Evolutionary conservation across 2,888 invertebrate genomes (phyloP).

Genomic region (Chymomyza fuscimana): DNA sequence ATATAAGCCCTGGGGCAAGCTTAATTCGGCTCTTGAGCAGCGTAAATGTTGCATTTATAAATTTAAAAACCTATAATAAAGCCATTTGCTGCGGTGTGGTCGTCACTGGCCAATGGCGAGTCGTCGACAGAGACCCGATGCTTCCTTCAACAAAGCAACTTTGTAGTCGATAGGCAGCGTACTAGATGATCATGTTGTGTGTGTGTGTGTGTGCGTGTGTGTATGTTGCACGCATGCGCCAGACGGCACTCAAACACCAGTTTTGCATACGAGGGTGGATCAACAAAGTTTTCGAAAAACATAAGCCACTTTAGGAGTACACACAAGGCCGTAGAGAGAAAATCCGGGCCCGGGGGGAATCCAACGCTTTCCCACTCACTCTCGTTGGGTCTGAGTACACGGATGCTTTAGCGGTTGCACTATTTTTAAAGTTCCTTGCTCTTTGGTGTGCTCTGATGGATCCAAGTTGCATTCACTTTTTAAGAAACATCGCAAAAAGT

Average conservation of each 20-base stretch:
- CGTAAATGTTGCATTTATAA: slow-evolving; percentile 71
- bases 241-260: slow-evolving; percentile 31
- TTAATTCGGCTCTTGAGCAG: slow-evolving; percentile 51
- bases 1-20: slow-evolving; percentile 37
- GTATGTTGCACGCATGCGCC: slow-evolving; percentile 37
- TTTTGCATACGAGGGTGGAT: slow-evolving; percentile 17
- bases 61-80: slow-evolving; percentile 72
- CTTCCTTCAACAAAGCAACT: neutral
- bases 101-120: slow-evolving; percentile 42
- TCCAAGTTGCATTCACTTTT: too few species aligned
- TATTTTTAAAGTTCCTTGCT: too few species aligned
- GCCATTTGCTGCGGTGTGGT: slow-evolving; percentile 60
- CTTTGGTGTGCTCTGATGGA: too few species aligned
- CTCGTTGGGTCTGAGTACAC: too few species aligned
- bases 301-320: too few species aligned
- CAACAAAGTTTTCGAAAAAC: slow-evolving; percentile 7
- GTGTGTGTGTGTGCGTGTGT: neutral
- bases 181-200: slow-evolving; percentile 8
- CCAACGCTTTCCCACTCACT: too few species aligned
- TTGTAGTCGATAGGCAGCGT: slow-evolving; percentile 16
- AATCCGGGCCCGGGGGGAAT: too few species aligned
- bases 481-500: too few species aligned
- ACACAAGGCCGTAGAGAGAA: too few species aligned
- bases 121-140: neutral
- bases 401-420: too few species aligned